Percentiles rank a stretch among this genome's conserved stretches.
These are phyloP conservation scores for Drosophila cyrtoloma DNA, from an alignment of 2,888 invertebrate genomes.

Conservation along the genomic window DNA sequence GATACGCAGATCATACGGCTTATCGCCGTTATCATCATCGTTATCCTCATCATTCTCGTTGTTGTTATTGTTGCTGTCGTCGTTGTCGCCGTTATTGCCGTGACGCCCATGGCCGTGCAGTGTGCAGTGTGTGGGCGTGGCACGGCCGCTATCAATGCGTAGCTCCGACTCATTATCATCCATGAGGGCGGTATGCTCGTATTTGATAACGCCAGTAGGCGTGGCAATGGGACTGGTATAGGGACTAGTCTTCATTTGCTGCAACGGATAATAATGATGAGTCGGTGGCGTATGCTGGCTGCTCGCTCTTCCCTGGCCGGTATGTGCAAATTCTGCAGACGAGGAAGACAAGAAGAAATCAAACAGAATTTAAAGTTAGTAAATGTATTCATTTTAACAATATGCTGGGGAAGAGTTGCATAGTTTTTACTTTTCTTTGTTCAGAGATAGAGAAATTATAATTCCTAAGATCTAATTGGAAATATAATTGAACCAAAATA, in stretches of 20 bases:
- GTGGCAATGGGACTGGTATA: slow-evolving; percentile 76
- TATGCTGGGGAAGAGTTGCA: slow-evolving; percentile 21
- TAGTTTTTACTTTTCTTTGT: slow-evolving; percentile 16
- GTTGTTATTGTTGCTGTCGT: slow-evolving; percentile 55
- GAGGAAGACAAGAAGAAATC: slow-evolving; percentile 34
- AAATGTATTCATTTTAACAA: slow-evolving; percentile 3
- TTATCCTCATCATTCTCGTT: slow-evolving; percentile 65
- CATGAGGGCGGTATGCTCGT: slow-evolving; percentile 65
- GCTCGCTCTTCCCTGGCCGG: slow-evolving; percentile 34
- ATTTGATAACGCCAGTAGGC: slow-evolving; percentile 76
- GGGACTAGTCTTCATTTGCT: slow-evolving; percentile 81
- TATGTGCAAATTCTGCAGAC: slow-evolving; percentile 42
- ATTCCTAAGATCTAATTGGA: slow-evolving; percentile 47
- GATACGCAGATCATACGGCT: slow-evolving; percentile 85
- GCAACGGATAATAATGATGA: slow-evolving; percentile 66
- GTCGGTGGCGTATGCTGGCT: slow-evolving; percentile 27
- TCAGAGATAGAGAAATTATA: slow-evolving; percentile 43
- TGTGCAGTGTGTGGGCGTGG: slow-evolving; percentile 55
- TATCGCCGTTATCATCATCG: slow-evolving; percentile 40
- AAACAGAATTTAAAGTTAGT: slow-evolving; percentile 36
- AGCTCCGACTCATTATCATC: slow-evolving; percentile 74
- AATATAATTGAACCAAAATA: slow-evolving; percentile 35
- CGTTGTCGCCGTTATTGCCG: slow-evolving; percentile 59
- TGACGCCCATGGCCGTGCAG: slow-evolving; percentile 31
- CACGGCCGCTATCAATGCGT: slow-evolving; percentile 68